Conservation (phyloP, 1,140 invertebrate genomes). For the Microplitis mediator region DNA sequence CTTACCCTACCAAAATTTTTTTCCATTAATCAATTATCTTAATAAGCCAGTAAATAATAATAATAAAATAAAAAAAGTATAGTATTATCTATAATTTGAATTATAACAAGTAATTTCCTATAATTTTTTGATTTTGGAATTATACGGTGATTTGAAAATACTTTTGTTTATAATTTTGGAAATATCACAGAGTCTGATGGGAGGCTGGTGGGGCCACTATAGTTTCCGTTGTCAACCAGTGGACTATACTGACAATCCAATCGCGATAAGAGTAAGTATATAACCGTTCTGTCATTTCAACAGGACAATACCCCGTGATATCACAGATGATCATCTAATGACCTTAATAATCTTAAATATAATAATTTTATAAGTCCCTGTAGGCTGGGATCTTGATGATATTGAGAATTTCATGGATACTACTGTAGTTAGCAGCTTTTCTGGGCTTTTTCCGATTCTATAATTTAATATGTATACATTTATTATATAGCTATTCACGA, state of each 20-base stretch:
- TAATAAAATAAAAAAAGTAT: too few species aligned
- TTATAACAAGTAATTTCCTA: background rate
- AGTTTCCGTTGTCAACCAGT: conserved; percentile 89
- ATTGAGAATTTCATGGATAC: conserved; percentile 19
- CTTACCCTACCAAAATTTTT: too few species aligned
- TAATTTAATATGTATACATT: background rate
- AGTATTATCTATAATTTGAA: background rate
- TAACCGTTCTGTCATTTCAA: conserved; percentile 24
- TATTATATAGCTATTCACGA: background rate
- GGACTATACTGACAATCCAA: conserved; percentile 77
- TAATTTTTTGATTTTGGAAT: conserved; percentile 1
- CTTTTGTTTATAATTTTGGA: conserved; percentile 39
- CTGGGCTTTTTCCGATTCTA: conserved; percentile 5
- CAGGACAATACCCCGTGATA: conserved; percentile 28
- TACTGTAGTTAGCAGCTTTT: conserved; percentile 27
- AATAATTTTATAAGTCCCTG: conserved; percentile 2
- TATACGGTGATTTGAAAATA: conserved; percentile 32
- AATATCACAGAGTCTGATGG: conserved; percentile 70
- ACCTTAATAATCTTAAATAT: background rate
- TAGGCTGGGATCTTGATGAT: conserved; percentile 28
- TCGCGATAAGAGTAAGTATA: conserved; percentile 79
- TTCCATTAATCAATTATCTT: too few species aligned
- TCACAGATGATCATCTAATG: background rate
- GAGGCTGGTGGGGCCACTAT: conserved; percentile 79
- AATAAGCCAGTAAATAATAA: too few species aligned